These are phyloP conservation scores for Eupristina koningsbergeri DNA, from an alignment of 1,140 invertebrate species.

Conservation along the genomic window DNA sequence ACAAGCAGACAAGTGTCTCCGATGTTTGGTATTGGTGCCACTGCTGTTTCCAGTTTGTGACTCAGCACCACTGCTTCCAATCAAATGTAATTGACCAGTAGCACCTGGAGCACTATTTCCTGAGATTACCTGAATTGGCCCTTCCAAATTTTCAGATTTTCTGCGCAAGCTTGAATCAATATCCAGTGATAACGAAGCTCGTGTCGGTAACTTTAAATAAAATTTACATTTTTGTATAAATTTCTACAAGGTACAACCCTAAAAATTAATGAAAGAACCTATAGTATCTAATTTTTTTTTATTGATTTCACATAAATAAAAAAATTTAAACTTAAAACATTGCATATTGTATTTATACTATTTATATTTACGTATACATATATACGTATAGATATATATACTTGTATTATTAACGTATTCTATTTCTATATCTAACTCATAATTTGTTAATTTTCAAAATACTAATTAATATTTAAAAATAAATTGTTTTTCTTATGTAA, in stretches of 20 bases:
- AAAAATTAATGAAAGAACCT: no score
- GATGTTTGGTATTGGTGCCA: conserved; percentile 60
- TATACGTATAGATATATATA: no score
- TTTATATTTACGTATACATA: no score
- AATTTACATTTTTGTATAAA: neutral
- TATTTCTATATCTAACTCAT: no score
- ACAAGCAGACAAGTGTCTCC: conserved; percentile 70
- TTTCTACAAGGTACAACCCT: neutral
- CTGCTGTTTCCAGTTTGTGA: conserved; percentile 57
- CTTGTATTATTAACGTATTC: no score
- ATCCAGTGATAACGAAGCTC: conserved; percentile 77
- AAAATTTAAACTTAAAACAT: no score
- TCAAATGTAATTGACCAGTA: neutral
- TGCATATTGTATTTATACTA: no score
- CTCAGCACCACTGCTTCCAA: conserved; percentile 53
- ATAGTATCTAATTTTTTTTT: no score
- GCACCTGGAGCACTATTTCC: conserved; percentile 46
- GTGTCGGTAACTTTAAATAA: conserved; percentile 66
- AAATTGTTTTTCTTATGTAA: no score
- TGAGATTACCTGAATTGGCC: conserved; percentile 68
- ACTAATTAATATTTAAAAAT: no score
- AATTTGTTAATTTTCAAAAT: no score
- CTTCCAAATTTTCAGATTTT: conserved; percentile 77
- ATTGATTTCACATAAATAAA: no score
- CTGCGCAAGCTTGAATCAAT: conserved; percentile 71